Conservation (phyloP, 2,888 invertebrate genomes). For the Apomyelois bistriatella region DNA sequence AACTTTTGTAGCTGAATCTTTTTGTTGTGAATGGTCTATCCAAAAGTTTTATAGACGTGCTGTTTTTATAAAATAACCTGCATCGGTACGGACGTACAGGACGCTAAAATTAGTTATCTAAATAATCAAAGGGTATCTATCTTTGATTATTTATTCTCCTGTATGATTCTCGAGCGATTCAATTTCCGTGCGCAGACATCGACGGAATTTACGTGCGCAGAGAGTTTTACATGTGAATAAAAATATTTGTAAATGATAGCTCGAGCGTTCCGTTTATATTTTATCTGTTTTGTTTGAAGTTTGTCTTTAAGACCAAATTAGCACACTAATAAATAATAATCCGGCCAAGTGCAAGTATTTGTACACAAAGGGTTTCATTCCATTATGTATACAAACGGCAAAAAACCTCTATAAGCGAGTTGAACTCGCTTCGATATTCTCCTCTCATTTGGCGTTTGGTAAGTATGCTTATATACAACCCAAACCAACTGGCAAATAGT, state of each 20-base stretch:
- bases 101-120: too few species aligned
- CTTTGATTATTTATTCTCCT: conserved; percentile 69
- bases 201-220: conserved; percentile 73
- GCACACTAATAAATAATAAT: conserved; percentile 33
- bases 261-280: conserved; percentile 63
- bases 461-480: neutral
- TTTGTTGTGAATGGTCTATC: too few species aligned
- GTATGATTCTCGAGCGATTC: conserved; percentile 72
- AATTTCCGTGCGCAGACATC: conserved; percentile 77
- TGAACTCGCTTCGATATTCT: too few species aligned
- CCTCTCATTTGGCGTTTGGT: neutral
- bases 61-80: too few species aligned
- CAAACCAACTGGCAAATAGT: conserved; percentile 8
- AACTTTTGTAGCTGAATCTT: too few species aligned
- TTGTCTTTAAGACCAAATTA: conserved; percentile 34
- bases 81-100: too few species aligned
- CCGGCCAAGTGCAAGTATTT: conserved; percentile 26
- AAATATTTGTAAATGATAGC: conserved; percentile 73
- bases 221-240: conserved; percentile 74
- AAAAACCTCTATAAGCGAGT: too few species aligned
- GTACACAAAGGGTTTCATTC: too few species aligned
- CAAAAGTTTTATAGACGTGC: too few species aligned
- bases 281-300: conserved; percentile 50
- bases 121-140: too few species aligned
- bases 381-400: too few species aligned